These are phyloP conservation scores for Formica selysi DNA, from an alignment of 1,140 invertebrate genomes.

Conservation along the genomic window DNA sequence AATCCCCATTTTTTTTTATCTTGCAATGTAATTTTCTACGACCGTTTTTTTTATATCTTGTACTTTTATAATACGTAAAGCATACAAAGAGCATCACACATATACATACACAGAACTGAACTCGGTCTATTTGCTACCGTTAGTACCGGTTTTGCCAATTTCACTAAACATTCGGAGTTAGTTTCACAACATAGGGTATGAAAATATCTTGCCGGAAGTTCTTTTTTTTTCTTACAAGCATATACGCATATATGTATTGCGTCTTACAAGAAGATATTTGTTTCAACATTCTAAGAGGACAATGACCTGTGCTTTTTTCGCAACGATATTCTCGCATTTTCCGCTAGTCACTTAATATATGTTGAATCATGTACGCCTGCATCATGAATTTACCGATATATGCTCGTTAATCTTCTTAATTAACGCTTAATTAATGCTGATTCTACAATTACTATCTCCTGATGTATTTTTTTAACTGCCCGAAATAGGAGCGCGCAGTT, in stretches of 20 bases:
- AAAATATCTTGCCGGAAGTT: background rate
- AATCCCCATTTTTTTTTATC: no score
- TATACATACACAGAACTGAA: no score
- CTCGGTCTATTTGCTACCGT: background rate
- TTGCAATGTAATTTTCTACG: background rate
- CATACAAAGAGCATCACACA: background rate
- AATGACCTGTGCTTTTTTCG: conserved; percentile 3
- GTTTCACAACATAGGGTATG: background rate
- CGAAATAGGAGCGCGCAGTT: conserved; percentile 6
- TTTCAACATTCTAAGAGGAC: background rate
- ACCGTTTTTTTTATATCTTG: background rate
- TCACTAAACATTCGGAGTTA: background rate
- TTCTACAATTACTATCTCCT: background rate
- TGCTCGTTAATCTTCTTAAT: conserved; percentile 47
- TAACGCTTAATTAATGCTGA: conserved; percentile 6
- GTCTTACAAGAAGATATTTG: background rate
- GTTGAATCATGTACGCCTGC: background rate
- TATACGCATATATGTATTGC: background rate
- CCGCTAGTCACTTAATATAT: background rate
- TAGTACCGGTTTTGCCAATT: background rate
- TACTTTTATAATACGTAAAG: background rate
- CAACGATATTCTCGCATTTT: conserved; percentile 13
- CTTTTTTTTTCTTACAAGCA: background rate
- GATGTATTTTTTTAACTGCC: conserved; percentile 10
- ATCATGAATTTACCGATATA: conserved; percentile 4